Conservation (phyloP, 1,140 invertebrate genomes). For the Papilio xuthus region DNA sequence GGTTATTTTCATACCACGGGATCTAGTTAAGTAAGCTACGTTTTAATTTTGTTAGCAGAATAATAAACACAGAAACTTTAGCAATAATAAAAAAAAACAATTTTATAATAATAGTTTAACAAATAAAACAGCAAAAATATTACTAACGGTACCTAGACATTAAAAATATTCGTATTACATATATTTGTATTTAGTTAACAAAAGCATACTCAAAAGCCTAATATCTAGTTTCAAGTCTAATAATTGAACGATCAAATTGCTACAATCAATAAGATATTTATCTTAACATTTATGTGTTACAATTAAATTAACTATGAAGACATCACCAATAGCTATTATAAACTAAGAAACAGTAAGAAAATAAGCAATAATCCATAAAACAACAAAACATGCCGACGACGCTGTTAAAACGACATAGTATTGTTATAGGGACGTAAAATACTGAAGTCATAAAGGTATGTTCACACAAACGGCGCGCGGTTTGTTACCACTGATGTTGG, state of each 20-base stretch:
- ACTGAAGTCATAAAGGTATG: conserved; percentile 9
- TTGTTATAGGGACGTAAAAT: conserved; percentile 7
- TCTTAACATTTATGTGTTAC: too few relatives aligned
- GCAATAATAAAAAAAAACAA: neutral
- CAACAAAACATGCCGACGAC: neutral
- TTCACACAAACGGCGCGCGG: neutral
- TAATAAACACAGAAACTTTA: conserved; percentile 10
- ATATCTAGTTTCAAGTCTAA: too few relatives aligned
- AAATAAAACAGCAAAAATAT: neutral
- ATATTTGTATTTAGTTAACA: too few relatives aligned
- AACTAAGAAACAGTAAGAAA: neutral
- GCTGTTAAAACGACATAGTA: conserved; percentile 11
- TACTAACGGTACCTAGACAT: neutral
- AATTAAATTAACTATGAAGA: too few relatives aligned
- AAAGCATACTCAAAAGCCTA: neutral
- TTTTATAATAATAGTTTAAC: neutral
- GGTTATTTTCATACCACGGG: conserved; percentile 15
- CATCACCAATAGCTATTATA: neutral
- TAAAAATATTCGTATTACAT: neutral
- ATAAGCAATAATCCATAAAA: conserved; percentile 8
- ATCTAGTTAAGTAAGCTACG: conserved; percentile 1
- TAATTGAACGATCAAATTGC: too few relatives aligned
- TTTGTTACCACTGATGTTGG: neutral
- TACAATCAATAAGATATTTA: too few relatives aligned
- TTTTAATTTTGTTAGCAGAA: neutral